A percentile compares a stretch with the other conserved stretches of the same genome.
Evolutionary conservation across 2,113 vertebrate genomes (phyloP).

Genomic region (Dendrocopos noguchii): DNA sequence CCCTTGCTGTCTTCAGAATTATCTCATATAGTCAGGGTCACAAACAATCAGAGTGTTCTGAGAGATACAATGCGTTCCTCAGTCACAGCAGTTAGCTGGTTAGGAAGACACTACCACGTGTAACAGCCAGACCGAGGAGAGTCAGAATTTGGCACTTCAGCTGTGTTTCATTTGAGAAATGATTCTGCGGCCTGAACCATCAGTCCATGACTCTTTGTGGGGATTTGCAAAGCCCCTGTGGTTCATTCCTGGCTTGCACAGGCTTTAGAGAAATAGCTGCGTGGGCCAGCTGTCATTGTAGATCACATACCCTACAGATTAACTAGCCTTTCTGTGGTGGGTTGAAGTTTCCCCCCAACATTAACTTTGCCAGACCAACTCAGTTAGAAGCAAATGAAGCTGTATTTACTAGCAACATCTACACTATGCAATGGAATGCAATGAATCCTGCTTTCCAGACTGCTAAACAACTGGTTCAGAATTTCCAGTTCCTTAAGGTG

Average conservation of each 20-base stretch:
- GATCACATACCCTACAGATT: constrained; percentile 55
- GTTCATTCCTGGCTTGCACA: constrained; percentile 36
- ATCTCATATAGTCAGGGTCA: not conserved
- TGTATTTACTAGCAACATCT: too few species aligned
- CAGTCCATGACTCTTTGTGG: constrained; percentile 34
- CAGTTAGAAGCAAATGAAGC: too few species aligned
- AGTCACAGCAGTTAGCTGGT: constrained; percentile 38
- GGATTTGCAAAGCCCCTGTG: constrained; percentile 51
- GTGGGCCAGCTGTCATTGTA: constrained; percentile 26
- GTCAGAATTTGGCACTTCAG: constrained; percentile 56
- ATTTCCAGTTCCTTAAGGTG: not conserved
- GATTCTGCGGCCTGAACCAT: constrained; percentile 47
- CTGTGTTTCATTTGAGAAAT: constrained; percentile 61
- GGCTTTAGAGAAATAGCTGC: constrained; percentile 11
- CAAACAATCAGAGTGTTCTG: not conserved
- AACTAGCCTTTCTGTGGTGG: not conserved
- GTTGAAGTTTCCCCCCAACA: too few species aligned
- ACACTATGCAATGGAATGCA: too few species aligned
- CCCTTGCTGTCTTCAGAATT: not conserved
- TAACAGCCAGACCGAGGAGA: constrained; percentile 18
- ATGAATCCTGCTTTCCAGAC: not conserved
- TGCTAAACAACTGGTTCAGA: not conserved
- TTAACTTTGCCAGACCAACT: too few species aligned
- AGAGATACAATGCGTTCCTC: not conserved
- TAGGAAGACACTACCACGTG: constrained; percentile 41